Evolutionary conservation across 2,113 vertebrate species (phyloP).

Genomic region (Toxotes jaculatrix): DNA sequence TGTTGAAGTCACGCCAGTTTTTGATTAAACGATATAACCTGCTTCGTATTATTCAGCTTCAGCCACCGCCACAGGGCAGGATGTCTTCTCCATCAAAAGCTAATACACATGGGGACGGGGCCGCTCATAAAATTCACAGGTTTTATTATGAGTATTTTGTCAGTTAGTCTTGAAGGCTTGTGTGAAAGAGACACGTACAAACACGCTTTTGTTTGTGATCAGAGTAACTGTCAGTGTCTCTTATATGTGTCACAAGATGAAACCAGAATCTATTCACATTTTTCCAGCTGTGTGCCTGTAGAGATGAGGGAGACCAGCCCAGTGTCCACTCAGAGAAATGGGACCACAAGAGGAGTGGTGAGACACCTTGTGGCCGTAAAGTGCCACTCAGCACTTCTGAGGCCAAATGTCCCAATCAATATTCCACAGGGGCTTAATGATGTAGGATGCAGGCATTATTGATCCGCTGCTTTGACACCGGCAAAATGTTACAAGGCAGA

Average conservation of each 20-base stretch:
- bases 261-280: slow-evolving; percentile 12
- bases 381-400: slow-evolving; percentile 67
- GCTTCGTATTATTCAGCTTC: slow-evolving; percentile 26
- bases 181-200: neutral
- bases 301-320: slow-evolving; percentile 15
- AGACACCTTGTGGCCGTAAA: slow-evolving; percentile 77
- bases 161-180: neutral
- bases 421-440: slow-evolving; percentile 58
- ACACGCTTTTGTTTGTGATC: neutral
- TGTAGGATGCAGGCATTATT: slow-evolving; percentile 44
- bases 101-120: neutral
- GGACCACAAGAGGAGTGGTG: slow-evolving; percentile 43
- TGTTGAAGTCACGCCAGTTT: slow-evolving; percentile 57
- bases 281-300: slow-evolving; percentile 2
- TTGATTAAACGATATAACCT: slow-evolving; percentile 49
- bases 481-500: slow-evolving; percentile 42
- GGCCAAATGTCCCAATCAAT: slow-evolving; percentile 59
- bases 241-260: neutral
- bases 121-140: neutral
- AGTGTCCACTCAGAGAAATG: slow-evolving; percentile 32
- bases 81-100: slow-evolving; percentile 13
- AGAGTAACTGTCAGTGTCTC: neutral
- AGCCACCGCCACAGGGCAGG: neutral
- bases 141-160: neutral
- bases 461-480: slow-evolving; percentile 52